These are phyloP conservation scores for Tenthredo mesomela DNA, from an alignment of 2,888 invertebrate species.

Conservation along the genomic window DNA sequence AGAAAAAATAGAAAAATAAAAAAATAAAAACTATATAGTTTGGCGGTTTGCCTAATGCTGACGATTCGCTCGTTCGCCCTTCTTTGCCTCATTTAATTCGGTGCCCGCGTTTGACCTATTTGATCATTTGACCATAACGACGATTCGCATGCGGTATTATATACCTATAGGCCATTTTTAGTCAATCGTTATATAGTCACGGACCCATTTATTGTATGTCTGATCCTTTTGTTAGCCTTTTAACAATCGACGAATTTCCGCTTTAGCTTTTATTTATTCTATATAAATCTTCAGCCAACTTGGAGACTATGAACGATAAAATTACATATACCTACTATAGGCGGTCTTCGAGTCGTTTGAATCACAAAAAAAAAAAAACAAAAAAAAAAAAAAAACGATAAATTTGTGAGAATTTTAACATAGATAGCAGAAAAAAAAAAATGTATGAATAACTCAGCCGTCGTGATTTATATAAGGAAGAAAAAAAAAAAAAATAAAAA, in stretches of 20 bases:
- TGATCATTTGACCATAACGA: slow-evolving; percentile 44
- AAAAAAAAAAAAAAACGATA: not conserved
- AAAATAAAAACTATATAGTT: not conserved
- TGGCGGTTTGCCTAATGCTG: slow-evolving; percentile 15
- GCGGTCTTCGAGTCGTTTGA: not conserved
- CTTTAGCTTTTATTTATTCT: not conserved
- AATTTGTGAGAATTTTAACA: not conserved
- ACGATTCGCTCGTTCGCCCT: not conserved
- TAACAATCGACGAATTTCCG: slow-evolving; percentile 33
- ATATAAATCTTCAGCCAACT: not conserved
- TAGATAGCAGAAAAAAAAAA: not conserved
- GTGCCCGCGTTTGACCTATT: slow-evolving; percentile 46
- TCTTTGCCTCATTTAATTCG: slow-evolving; percentile 13
- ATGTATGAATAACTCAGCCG: not conserved
- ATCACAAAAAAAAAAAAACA: not conserved
- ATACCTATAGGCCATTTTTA: slow-evolving; percentile 25
- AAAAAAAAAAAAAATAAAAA: not conserved
- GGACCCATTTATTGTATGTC: not conserved
- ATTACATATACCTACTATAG: not conserved
- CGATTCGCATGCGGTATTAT: slow-evolving; percentile 24
- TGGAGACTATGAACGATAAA: not conserved
- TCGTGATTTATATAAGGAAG: not conserved
- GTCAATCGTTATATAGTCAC: not conserved
- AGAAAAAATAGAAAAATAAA: not conserved
- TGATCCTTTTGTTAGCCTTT: not conserved